Evolutionary conservation across 2,888 invertebrate genomes (phyloP).

Genomic region (Drosophila siamana): DNA sequence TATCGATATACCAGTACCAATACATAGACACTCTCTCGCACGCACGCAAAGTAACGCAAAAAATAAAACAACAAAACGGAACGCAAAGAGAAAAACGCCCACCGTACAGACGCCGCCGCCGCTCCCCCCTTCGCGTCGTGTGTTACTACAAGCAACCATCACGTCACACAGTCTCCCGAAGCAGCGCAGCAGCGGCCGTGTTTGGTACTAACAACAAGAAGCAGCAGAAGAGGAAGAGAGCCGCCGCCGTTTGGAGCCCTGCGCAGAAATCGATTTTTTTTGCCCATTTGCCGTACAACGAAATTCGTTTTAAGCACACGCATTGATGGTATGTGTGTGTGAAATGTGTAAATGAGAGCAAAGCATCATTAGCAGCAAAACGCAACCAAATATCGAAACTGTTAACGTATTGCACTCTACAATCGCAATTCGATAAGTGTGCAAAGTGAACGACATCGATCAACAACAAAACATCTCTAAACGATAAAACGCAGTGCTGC

Average conservation of each 20-base stretch:
- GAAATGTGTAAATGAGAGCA: conserved; percentile 30
- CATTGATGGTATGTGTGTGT: conserved; percentile 22
- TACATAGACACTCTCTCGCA: conserved; percentile 17
- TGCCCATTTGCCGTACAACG: conserved; percentile 67
- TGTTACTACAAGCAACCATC: conserved; percentile 61
- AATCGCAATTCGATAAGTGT: conserved; percentile 13
- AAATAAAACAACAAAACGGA: conserved; percentile 61
- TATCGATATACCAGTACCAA: neutral
- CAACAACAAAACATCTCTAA: conserved; percentile 11
- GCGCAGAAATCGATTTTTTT: conserved; percentile 84
- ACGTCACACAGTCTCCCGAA: conserved; percentile 57
- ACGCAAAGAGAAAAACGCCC: conserved; percentile 77
- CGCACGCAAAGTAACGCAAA: conserved; percentile 31
- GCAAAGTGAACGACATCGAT: conserved; percentile 3
- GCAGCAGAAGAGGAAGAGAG: conserved; percentile 34
- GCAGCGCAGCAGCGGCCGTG: conserved; percentile 28
- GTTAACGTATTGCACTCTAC: conserved; percentile 32
- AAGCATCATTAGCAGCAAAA: conserved; percentile 17
- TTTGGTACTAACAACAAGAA: conserved; percentile 18
- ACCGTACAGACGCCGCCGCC: conserved; percentile 59
- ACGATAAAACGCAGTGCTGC: conserved; percentile 17
- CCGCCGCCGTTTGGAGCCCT: conserved; percentile 66
- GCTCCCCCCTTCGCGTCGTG: conserved; percentile 35
- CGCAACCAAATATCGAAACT: conserved; percentile 6
- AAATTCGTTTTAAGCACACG: conserved; percentile 58